phyloP scores from a whole-genome alignment of 1,140 invertebrate genomes.

The Rhysida immarginata region DNA sequence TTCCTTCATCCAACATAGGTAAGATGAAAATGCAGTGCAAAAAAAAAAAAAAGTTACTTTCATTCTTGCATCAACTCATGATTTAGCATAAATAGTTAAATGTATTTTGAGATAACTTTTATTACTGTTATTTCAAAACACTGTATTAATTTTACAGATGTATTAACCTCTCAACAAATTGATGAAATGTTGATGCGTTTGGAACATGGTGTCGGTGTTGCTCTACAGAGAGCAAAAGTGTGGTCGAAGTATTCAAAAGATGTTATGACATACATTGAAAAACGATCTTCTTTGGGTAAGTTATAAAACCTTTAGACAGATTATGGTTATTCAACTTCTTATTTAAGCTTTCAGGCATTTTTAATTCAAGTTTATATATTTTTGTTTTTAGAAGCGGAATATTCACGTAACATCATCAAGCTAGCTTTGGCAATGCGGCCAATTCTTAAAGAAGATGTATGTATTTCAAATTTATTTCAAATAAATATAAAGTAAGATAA shows the following conservation, averaged over 20 bases:
- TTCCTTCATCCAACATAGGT: no score
- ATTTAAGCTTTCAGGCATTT: background rate
- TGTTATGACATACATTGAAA: constrained; percentile 38
- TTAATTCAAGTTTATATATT: constrained; percentile 4
- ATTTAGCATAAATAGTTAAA: background rate
- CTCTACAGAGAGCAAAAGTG: constrained; percentile 36
- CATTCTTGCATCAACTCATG: background rate
- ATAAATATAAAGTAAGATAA: background rate
- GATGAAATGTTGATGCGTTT: constrained; percentile 28
- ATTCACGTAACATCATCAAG: constrained; percentile 35
- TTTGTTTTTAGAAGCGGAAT: constrained; percentile 33
- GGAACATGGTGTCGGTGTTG: constrained; percentile 35
- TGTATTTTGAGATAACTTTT: background rate
- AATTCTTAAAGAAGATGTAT: constrained; percentile 37
- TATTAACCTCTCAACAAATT: constrained; percentile 24
- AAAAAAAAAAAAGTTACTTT: no score
- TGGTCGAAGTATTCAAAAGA: constrained; percentile 42
- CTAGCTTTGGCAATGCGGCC: constrained; percentile 34
- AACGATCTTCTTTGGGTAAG: constrained; percentile 31
- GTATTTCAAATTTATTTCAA: no score
- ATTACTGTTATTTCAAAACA: background rate
- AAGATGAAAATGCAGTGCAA: no score
- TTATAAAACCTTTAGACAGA: background rate
- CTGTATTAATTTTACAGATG: constrained; percentile 2
- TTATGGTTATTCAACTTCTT: background rate